phyloP scores from a whole-genome alignment of 2,888 invertebrate genomes.

The Lasioglossum oenotherae region DNA sequence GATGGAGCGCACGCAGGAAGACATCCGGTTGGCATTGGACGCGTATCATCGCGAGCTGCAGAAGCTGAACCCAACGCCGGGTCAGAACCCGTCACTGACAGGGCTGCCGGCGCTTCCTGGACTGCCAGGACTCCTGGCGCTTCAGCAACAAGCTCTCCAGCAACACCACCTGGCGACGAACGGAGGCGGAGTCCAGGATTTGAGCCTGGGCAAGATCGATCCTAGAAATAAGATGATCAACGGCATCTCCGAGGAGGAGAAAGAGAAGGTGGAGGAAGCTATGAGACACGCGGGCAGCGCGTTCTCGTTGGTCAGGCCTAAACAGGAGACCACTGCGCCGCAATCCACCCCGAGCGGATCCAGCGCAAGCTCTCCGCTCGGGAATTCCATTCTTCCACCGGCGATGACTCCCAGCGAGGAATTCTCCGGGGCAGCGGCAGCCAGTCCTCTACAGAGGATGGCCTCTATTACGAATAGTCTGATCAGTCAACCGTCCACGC shows the following conservation, averaged over 20 bases:
- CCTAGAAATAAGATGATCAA: conserved; percentile 86
- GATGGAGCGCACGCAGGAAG: conserved; percentile 89
- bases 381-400: conserved; percentile 94
- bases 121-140: conserved; percentile 89
- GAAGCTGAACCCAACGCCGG: conserved; percentile 90
- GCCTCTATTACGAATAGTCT: conserved; percentile 98
- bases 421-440: conserved; percentile 92
- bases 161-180: conserved; percentile 84
- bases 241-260: conserved; percentile 89
- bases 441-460: conserved; percentile 98
- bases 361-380: conserved; percentile 93
- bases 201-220: conserved; percentile 91
- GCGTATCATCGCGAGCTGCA: conserved; percentile 97
- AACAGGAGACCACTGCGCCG: conserved; percentile 89
- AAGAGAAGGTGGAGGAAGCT: conserved; percentile 89
- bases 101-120: conserved; percentile 87
- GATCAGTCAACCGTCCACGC: conserved; percentile 95
- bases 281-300: conserved; percentile 92
- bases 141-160: conserved; percentile 90
- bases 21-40: conserved; percentile 94
- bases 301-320: conserved; percentile 94
- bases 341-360: conserved; percentile 89
- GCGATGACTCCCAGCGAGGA: conserved; percentile 93
- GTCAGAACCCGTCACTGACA: conserved; percentile 84
- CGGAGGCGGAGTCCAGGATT: conserved; percentile 89